Conservation (phyloP, 1,140 invertebrate genomes). For the Drosophila tristis region DNA sequence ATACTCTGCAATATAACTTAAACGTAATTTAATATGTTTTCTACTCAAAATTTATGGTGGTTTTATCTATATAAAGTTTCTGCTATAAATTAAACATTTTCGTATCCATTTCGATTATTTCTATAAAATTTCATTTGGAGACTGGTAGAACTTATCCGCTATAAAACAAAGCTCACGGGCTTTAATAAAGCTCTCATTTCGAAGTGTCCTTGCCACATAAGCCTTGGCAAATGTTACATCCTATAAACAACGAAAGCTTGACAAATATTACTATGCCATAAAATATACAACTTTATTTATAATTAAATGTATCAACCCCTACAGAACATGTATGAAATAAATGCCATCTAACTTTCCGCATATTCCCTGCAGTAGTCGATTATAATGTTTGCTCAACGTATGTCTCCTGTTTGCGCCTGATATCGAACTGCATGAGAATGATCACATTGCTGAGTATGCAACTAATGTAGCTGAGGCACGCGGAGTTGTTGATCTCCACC, state of each 20-base stretch:
- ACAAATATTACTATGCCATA: too few relatives aligned
- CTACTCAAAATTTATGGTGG: neutral
- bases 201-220: neutral
- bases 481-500: slow-evolving; percentile 49
- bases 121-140: slow-evolving; percentile 5
- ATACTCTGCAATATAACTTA: neutral
- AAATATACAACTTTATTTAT: too few relatives aligned
- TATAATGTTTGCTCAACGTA: too few relatives aligned
- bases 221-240: too few relatives aligned
- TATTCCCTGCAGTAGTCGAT: too few relatives aligned
- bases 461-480: slow-evolving; percentile 43
- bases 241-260: neutral
- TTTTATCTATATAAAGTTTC: neutral
- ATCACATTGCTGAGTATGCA: slow-evolving; percentile 52
- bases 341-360: too few relatives aligned
- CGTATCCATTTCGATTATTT: neutral
- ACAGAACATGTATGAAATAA: too few relatives aligned
- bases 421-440: slow-evolving; percentile 69
- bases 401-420: slow-evolving; percentile 2
- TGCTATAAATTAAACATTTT: too few relatives aligned
- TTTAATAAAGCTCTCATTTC: neutral
- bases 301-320: too few relatives aligned
- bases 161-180: neutral
- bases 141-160: neutral
- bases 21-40: neutral